Evolutionary conservation across 2,888 invertebrate species (phyloP), one percentile per base, ranked within the genome.

Genomic region (Sympetrum striolatum): DNA sequence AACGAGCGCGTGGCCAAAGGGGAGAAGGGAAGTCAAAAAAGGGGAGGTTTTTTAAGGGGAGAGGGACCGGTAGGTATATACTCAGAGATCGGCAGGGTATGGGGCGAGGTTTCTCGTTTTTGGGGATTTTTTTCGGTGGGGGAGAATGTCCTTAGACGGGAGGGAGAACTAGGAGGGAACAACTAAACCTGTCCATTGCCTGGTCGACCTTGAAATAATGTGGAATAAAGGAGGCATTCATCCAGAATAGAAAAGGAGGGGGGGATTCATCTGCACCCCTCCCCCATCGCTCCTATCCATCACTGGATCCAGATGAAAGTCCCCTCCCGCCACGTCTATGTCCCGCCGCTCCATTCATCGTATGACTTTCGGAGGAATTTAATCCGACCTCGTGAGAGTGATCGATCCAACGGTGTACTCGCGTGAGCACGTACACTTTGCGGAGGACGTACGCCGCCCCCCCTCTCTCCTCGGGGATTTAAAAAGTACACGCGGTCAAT

Each of bases 171-270:
- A 31, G n/a, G 82, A 58, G 60, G 60, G 86, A 86, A 86, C 86
- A 86, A 86, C 86, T 37, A 86, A 86, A 86, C 86, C 86, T 60
- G 86, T 86, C 86, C 86, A 86, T 86, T 86, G 86, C 86, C 86
- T 60, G 86, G 86, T 86, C 60, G 86, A 64, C 86, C 86, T 86
- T 86, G 86, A 86, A 86, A 86, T 86, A 86, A 86, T 86, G 86
- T 86, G 86, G 86, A 86, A 86, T 86, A 60, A 60, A 37, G 60
- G 86, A 86, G 86, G 86, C 86, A 86, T 86, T 86, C 86, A 64
- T 64, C 86, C 86, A 86, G 86, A 86, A 86, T 86, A 31, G 64
- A 37, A 60, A 31, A 25, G 1, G 60, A 22, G 39, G 64, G 64
- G 25, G 48, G 82, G 82, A 35, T 86, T 86, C 86, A 86, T 86